A percentile compares a stretch with the other conserved stretches of the same genome.
These are phyloP conservation scores for Todus mexicanus DNA, from an alignment of 2,797 vertebrate genomes.

Conservation along the genomic window DNA sequence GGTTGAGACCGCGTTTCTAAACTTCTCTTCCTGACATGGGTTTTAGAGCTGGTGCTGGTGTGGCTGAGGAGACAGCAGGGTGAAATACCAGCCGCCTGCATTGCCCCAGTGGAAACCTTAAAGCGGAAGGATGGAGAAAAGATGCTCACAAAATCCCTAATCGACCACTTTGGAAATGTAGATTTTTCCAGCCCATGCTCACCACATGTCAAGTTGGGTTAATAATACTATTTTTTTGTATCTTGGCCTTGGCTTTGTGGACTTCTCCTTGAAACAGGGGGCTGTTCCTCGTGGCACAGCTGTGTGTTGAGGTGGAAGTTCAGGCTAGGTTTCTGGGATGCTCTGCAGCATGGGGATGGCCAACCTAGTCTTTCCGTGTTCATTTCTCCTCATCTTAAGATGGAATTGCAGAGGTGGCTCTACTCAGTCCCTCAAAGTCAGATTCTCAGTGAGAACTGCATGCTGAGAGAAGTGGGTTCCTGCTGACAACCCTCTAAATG, in stretches of 20 bases:
- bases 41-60: background rate
- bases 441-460: fast-evolving
- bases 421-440: background rate
- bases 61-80: background rate
- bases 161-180: background rate
- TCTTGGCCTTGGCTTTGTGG: background rate
- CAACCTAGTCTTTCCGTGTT: background rate
- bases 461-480: background rate
- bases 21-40: background rate
- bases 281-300: background rate
- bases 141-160: background rate
- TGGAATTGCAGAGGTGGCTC: background rate
- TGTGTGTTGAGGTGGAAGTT: background rate
- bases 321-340: background rate
- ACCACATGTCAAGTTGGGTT: background rate
- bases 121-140: background rate
- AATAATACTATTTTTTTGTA: background rate
- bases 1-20: conserved; percentile 12
- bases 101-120: background rate
- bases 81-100: background rate
- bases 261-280: background rate
- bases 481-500: background rate
- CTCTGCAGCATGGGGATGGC: background rate
- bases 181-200: background rate
- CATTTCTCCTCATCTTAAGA: background rate